A percentile compares a stretch with the other conserved stretches of the same genome.
These are phyloP conservation scores for Bufo bufo DNA, from an alignment of 2,113 vertebrate genomes.

Conservation along the genomic window DNA sequence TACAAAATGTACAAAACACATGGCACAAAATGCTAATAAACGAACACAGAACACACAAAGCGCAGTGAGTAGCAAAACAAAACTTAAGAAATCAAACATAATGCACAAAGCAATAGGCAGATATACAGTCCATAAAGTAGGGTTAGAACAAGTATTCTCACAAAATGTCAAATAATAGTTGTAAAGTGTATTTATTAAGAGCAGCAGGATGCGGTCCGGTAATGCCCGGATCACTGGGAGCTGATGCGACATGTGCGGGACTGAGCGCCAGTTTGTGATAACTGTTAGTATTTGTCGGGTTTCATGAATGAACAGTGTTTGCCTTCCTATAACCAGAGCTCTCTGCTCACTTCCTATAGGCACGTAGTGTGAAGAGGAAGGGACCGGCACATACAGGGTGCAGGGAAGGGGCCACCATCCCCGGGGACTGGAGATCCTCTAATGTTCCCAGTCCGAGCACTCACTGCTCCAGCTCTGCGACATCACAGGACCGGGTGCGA, in stretches of 20 bases:
- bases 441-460: background rate
- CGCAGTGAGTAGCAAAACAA: background rate
- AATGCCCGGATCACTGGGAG: background rate
- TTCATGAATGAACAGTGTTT: background rate
- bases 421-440: background rate
- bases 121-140: background rate
- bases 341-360: background rate
- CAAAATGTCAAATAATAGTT: background rate
- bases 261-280: background rate
- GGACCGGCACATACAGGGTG: conserved; percentile 17
- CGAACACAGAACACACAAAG: background rate
- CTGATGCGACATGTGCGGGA: background rate
- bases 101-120: background rate
- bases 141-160: background rate
- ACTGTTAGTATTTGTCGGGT: background rate
- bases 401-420: background rate
- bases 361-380: background rate
- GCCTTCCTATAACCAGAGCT: background rate
- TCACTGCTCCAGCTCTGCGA: background rate
- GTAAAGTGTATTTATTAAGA: background rate
- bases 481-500: background rate
- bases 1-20: background rate
- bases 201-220: background rate
- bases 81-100: background rate
- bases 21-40: background rate